A percentile compares a stretch with the other conserved stretches of the same genome.
phyloP scores from a whole-genome alignment of 2,888 invertebrate genomes.

The Zaprionus lineosus region DNA sequence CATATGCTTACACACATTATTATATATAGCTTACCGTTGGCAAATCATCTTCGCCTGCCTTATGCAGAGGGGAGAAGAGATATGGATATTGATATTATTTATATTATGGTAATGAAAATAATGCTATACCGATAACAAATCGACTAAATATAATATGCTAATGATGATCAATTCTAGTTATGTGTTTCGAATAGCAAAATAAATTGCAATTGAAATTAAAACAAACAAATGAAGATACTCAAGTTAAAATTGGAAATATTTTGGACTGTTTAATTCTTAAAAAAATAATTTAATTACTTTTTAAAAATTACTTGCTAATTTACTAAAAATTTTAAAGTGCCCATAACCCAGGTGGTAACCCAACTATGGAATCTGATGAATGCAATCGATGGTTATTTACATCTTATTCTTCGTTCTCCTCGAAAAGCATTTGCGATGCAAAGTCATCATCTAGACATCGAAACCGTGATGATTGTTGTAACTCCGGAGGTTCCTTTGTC shows the following conservation, averaged over 20 bases:
- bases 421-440: constrained; percentile 40
- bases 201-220: constrained; percentile 24
- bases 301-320: too few species aligned
- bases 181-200: constrained; percentile 42
- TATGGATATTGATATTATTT: constrained; percentile 32
- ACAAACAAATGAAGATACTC: constrained; percentile 4
- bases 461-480: not conserved
- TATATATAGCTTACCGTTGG: constrained; percentile 30
- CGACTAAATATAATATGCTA: constrained; percentile 40
- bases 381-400: not conserved
- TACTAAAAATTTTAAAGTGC: too few species aligned
- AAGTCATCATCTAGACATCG: constrained; percentile 57
- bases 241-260: constrained; percentile 4
- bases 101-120: not conserved
- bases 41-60: not conserved
- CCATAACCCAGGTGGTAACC: not conserved
- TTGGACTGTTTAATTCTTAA: too few species aligned
- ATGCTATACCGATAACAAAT: constrained; percentile 25
- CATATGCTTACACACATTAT: constrained; percentile 24
- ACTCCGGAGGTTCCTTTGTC: not conserved
- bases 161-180: constrained; percentile 64
- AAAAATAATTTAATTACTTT: not conserved
- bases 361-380: too few species aligned
- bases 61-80: constrained; percentile 30
- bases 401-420: constrained; percentile 32